Evolutionary conservation across 2,113 vertebrate genomes (phyloP).

Genomic region (Vireo altiloquus): DNA sequence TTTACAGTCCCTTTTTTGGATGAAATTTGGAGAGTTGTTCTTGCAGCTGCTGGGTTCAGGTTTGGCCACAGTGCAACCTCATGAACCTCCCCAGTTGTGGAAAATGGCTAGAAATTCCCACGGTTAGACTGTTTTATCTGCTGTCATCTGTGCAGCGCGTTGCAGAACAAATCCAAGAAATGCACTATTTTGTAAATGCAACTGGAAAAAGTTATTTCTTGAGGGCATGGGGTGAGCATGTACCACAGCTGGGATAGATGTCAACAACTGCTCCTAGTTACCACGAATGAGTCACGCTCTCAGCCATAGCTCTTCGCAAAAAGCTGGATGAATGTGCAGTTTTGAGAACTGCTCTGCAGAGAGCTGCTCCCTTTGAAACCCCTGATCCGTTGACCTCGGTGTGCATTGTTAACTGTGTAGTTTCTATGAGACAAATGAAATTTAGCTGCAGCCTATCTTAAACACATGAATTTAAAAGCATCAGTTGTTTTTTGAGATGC

Average conservation of each 20-base stretch:
- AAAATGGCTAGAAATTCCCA: background rate
- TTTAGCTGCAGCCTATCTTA: background rate
- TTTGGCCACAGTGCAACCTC: background rate
- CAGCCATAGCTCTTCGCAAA: background rate
- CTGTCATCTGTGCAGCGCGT: accelerated
- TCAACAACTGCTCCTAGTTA: conserved; percentile 18
- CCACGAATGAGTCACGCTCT: background rate
- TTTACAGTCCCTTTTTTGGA: background rate
- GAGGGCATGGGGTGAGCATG: conserved; percentile 2
- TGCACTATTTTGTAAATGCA: background rate
- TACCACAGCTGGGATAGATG: conserved; percentile 26
- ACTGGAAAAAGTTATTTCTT: conserved; percentile 9
- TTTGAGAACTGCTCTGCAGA: background rate
- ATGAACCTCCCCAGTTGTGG: background rate
- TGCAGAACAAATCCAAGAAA: background rate
- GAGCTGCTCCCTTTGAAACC: background rate
- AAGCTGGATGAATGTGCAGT: conserved; percentile 19
- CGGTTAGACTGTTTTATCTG: background rate
- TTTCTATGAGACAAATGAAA: background rate
- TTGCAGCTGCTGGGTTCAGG: background rate
- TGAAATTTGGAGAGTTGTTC: background rate
- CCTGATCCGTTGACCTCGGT: background rate
- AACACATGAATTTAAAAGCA: background rate
- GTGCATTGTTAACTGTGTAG: background rate
- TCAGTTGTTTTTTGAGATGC: background rate